These are phyloP conservation scores for Lamellibrachia satsuma DNA, from an alignment of 2,888 invertebrate species.

Conservation along the genomic window DNA sequence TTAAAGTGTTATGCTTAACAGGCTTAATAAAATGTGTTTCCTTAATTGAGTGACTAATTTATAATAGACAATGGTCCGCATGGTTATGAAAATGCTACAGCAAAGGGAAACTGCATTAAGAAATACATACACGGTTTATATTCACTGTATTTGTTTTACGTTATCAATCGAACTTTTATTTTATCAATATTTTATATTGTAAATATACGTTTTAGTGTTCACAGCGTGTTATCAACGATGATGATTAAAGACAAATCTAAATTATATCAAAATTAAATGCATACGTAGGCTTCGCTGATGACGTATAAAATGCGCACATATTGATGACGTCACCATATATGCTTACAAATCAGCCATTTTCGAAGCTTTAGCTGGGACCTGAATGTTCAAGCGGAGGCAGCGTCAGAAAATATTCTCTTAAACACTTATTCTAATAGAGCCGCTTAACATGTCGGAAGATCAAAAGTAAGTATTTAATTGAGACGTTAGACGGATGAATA, in stretches of 20 bases:
- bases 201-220: not conserved
- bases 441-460: not conserved
- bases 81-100: not conserved
- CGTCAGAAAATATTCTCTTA: conserved; percentile 6
- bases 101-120: not conserved
- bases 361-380: not conserved
- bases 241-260: not conserved
- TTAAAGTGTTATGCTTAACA: not conserved
- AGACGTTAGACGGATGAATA: not conserved
- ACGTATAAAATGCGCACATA: not conserved
- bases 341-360: conserved; percentile 17
- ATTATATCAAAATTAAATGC: not conserved
- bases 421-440: not conserved
- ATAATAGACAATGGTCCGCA: not conserved
- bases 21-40: no score
- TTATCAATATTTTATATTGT: not conserved
- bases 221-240: not conserved
- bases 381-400: not conserved
- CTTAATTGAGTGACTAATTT: not conserved
- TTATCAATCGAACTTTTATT: not conserved
- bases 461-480: conserved; percentile 3
- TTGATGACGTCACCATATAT: conserved; percentile 17
- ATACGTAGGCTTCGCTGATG: not conserved
- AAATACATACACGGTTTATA: not conserved
- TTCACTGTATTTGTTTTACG: not conserved